phyloP scores from a whole-genome alignment of 1,140 invertebrate species.

The Drosophila varians region DNA sequence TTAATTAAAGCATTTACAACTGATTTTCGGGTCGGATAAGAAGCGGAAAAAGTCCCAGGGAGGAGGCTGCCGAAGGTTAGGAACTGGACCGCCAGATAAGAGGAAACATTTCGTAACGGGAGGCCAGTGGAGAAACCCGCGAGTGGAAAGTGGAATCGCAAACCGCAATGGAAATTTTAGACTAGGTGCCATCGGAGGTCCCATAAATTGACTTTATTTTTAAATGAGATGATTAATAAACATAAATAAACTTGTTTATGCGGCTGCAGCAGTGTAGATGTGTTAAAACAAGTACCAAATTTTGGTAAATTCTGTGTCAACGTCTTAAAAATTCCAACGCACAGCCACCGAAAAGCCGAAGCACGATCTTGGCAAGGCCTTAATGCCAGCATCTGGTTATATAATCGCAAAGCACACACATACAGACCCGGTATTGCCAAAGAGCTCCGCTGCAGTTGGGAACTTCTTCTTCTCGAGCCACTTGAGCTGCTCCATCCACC shows the following conservation, averaged over 20 bases:
- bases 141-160: conserved; percentile 8
- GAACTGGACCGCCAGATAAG: conserved; percentile 33
- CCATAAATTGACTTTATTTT: not conserved
- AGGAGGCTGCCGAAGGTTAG: conserved; percentile 40
- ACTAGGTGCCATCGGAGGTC: not conserved
- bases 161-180: conserved; percentile 6
- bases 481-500: conserved; percentile 20
- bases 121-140: conserved; percentile 45
- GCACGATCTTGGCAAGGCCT: conserved; percentile 49
- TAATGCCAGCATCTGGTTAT: conserved; percentile 69
- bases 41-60: conserved; percentile 1
- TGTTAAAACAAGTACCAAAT: not conserved
- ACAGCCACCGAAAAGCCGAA: conserved; percentile 14
- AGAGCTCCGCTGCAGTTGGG: conserved; percentile 32
- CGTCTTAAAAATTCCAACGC: conserved; percentile 33
- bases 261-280: not conserved
- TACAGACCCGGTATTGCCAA: conserved; percentile 48
- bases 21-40: conserved; percentile 59
- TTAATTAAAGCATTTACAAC: conserved; percentile 77
- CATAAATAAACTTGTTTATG: not conserved
- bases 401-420: conserved; percentile 48
- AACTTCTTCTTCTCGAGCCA: conserved; percentile 60
- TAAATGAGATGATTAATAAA: conserved; percentile 4
- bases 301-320: conserved; percentile 39
- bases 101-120: conserved; percentile 27